phyloP scores from a whole-genome alignment of 2,113 vertebrate genomes.

The Arenaria interpres region DNA sequence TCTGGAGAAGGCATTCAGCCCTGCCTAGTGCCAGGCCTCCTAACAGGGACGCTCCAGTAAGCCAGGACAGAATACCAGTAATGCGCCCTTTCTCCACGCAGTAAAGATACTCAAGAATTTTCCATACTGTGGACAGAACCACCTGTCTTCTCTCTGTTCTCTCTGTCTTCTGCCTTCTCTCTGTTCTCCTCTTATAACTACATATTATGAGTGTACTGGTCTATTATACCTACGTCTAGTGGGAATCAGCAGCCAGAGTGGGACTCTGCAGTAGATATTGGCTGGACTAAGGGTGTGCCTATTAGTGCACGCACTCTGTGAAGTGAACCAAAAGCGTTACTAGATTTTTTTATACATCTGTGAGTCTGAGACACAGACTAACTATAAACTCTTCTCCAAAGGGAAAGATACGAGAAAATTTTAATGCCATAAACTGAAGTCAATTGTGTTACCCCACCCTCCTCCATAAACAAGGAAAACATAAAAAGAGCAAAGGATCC shows the following conservation, averaged over 20 bases:
- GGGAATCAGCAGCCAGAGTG: not conserved
- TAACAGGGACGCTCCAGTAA: not conserved
- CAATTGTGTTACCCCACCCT: not conserved
- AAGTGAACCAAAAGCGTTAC: not conserved
- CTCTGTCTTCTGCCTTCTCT: not conserved
- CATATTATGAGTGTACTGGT: no score
- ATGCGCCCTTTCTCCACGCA: not conserved
- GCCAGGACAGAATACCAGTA: not conserved
- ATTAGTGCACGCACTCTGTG: not conserved
- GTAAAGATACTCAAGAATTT: not conserved
- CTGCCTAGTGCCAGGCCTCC: not conserved
- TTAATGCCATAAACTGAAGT: not conserved
- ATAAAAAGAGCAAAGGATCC: not conserved
- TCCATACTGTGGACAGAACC: not conserved
- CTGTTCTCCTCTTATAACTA: not conserved
- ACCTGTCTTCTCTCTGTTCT: not conserved
- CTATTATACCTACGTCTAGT: not conserved
- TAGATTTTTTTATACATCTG: not conserved
- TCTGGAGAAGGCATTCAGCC: not conserved
- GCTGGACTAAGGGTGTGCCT: not conserved
- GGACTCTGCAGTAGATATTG: not conserved
- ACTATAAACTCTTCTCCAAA: constrained; percentile 36
- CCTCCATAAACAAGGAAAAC: not conserved
- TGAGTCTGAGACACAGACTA: not conserved
- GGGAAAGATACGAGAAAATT: constrained; percentile 20